Base-by-base conservation (phyloP, 1,140 invertebrate species). In the Caenorhabditis briggsae region DNA sequence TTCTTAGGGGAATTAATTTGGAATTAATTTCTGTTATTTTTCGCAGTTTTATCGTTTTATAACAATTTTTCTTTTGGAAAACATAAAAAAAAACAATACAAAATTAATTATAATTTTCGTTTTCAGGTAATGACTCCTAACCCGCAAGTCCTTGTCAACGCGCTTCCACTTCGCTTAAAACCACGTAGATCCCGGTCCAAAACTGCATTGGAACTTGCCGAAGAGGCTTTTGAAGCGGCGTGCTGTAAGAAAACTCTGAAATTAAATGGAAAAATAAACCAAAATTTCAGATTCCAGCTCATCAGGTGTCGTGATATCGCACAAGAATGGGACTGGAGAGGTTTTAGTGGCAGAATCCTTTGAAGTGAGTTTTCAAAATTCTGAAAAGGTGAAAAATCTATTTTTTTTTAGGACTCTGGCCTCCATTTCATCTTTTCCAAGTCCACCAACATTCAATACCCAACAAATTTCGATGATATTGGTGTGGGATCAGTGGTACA, bases 361-460 rank as follows among this genome's bases (percentile, higher is more conserved):
- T 50, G 70, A 78, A 9, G 70, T 78, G 33, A 20, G 70, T 48
- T 7, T n/a, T n/a, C 1, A n/a, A 20, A 11, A 33, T 0, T 33
- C 12, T 11, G 23, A 5, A 61, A 61, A 5, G 0, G 1, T 53
- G 16, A 12, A 53, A 53, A 53, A 53, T 33, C 23, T 5, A 25
- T 43, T 14, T 70, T 43, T 14, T 70, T 78, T 78, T 7, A 78
- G 70, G 70, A 78, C 23, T 7, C 33, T 5, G 46, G 46, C 11
- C n/a, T 78, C 33, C 70, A 78, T 53, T 78, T 78, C 33, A 50
- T 78, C n/a, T 78, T 78, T 20, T n/a, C 70, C 3, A 78, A 23
- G 23, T 12, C 46, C 46, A 78, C 70, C 7, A 2, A 6, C 23
- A 5, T 78, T 11, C 70, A 78, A 50, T 78, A 78, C 50, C 70